Evolutionary conservation across 2,888 invertebrate species (phyloP).

Genomic region (Sarcophaga caerulescens): DNA sequence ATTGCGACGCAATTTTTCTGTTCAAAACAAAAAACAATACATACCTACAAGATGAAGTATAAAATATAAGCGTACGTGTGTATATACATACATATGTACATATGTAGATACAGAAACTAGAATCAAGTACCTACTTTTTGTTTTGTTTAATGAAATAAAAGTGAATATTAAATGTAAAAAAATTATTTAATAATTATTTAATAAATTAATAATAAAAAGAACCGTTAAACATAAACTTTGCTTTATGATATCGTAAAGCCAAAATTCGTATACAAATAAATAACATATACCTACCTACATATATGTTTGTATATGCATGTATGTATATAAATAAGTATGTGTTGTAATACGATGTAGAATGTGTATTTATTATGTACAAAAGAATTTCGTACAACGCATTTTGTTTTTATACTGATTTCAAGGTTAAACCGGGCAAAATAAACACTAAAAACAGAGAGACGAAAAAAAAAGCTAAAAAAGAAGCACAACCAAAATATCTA

Average conservation of each 20-base stretch:
- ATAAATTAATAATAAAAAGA: too few relatives aligned
- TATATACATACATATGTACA: constrained; percentile 7
- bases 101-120: neutral
- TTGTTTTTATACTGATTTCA: constrained; percentile 71
- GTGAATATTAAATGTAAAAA: too few relatives aligned
- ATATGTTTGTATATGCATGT: neutral
- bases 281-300: neutral
- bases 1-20: constrained; percentile 55
- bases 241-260: too few relatives aligned
- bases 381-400: neutral
- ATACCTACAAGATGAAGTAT: too few relatives aligned
- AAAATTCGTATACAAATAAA: neutral
- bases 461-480: constrained; percentile 1
- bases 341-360: neutral
- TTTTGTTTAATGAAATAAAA: too few relatives aligned
- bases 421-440: constrained; percentile 79
- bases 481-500: neutral
- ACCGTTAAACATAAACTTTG: too few relatives aligned
- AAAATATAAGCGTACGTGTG: neutral
- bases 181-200: too few relatives aligned
- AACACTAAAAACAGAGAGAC: constrained; percentile 72
- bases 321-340: neutral
- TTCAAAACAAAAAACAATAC: neutral
- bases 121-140: too few relatives aligned
- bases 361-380: neutral